Conservation (phyloP, 2,888 invertebrate species). For the Cerceris rybyensis region DNA sequence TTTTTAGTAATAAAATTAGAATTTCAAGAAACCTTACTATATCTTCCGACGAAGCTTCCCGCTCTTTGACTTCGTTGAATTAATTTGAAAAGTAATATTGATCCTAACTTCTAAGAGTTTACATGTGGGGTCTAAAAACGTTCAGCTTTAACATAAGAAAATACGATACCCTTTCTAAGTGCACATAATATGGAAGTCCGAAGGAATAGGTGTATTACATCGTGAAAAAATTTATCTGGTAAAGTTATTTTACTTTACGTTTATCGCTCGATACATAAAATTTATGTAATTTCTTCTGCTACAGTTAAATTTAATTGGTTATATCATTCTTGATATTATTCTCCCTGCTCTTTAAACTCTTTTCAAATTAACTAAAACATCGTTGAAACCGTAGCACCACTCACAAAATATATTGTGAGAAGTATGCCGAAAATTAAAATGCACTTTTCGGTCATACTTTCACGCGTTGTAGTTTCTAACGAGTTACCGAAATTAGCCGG, state of each 20-base stretch:
- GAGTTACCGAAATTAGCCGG: slow-evolving; percentile 42
- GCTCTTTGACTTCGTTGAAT: neutral
- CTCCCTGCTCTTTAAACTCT: too few species aligned
- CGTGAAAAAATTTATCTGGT: too few species aligned
- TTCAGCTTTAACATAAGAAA: neutral
- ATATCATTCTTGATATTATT: too few species aligned
- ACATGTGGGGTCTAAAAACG: neutral
- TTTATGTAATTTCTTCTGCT: too few species aligned
- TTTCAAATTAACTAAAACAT: too few species aligned
- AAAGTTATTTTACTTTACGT: too few species aligned
- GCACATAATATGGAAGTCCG: neutral
- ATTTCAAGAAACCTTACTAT: neutral
- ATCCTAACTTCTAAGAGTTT: neutral
- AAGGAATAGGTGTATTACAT: neutral
- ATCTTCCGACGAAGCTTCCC: neutral
- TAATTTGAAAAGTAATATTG: slow-evolving; percentile 2
- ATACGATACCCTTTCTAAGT: neutral
- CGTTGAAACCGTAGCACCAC: too few species aligned
- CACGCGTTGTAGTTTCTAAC: slow-evolving; percentile 39
- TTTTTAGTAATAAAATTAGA: neutral
- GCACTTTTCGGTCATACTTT: slow-evolving; percentile 28
- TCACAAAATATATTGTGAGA: slow-evolving; percentile 1
- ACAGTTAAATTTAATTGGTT: too few species aligned
- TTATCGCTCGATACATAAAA: too few species aligned
- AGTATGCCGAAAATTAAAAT: slow-evolving; percentile 31